Conservation (phyloP, 2,888 invertebrate species). For the Troides aeacus region DNA sequence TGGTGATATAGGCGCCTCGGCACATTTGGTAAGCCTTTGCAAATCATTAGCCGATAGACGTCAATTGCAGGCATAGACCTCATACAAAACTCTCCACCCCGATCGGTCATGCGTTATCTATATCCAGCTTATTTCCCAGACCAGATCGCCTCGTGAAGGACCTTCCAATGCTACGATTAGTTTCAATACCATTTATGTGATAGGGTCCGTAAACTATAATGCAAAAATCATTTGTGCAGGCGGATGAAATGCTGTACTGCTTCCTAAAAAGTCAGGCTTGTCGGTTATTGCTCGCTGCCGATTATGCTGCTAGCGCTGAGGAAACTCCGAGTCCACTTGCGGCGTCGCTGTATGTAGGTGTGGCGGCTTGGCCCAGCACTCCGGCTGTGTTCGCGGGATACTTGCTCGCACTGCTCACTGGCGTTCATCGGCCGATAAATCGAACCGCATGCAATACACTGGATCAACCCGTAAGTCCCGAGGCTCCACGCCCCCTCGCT, state of each 20-base stretch:
- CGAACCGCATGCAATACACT: constrained; percentile 41
- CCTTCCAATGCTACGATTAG: no score
- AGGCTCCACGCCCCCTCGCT: no score
- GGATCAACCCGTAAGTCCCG: constrained; percentile 43
- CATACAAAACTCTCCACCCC: no score
- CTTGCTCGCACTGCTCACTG: constrained; percentile 82
- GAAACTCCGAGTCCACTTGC: constrained; percentile 54
- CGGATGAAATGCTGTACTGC: constrained; percentile 89
- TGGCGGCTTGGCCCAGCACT: constrained; percentile 67
- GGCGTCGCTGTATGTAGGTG: constrained; percentile 82
- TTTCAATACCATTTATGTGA: no score
- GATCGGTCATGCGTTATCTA: no score
- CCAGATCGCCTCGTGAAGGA: no score
- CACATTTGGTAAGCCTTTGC: constrained; percentile 57
- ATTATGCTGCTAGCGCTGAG: constrained; percentile 57
- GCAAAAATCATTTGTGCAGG: constrained; percentile 49
- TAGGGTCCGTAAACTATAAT: no score
- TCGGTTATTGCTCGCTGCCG: constrained; percentile 78
- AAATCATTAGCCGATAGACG: no score
- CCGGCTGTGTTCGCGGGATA: constrained; percentile 80
- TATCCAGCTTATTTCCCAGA: no score
- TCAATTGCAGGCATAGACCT: no score
- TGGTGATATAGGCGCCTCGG: constrained; percentile 58
- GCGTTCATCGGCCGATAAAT: constrained; percentile 54
- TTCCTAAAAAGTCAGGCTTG: constrained; percentile 87